These are phyloP conservation scores for Myioborus miniatus DNA, from an alignment of 2,797 vertebrate genomes.

Conservation along the genomic window DNA sequence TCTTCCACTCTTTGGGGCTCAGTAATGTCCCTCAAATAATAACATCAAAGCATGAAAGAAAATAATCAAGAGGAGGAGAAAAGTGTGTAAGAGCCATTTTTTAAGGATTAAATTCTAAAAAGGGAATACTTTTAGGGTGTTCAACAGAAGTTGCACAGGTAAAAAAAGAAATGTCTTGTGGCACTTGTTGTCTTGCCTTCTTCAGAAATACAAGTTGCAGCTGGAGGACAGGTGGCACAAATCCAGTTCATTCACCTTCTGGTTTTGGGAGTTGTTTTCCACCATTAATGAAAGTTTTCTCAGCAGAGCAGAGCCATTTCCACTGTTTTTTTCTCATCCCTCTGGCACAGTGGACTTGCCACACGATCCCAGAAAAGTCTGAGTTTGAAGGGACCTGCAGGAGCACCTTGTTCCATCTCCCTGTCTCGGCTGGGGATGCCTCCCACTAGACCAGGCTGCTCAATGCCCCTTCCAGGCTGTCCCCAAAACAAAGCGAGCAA, in stretches of 20 bases:
- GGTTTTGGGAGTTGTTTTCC: neutral
- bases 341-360: neutral
- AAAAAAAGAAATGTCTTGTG: neutral
- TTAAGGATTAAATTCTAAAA: neutral
- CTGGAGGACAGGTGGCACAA: neutral
- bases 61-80: neutral
- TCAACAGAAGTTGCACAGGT: neutral
- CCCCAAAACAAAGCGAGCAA: neutral
- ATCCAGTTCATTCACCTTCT: neutral
- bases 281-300: neutral
- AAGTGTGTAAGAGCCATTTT: neutral
- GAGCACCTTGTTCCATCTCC: neutral
- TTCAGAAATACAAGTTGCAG: neutral
- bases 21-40: neutral
- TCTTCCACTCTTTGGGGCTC: slow-evolving; percentile 1
- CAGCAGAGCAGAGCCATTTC: neutral
- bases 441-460: neutral
- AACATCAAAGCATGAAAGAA: neutral
- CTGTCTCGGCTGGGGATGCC: rapidly evolving
- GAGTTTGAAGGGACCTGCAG: neutral
- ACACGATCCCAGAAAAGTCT: neutral
- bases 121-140: neutral
- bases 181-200: neutral
- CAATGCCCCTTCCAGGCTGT: neutral
- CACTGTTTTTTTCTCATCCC: neutral